Percentiles rank a stretch among this genome's conserved stretches.
phyloP scores from a whole-genome alignment of 2,888 invertebrate species.

The Melolontha melolontha region DNA sequence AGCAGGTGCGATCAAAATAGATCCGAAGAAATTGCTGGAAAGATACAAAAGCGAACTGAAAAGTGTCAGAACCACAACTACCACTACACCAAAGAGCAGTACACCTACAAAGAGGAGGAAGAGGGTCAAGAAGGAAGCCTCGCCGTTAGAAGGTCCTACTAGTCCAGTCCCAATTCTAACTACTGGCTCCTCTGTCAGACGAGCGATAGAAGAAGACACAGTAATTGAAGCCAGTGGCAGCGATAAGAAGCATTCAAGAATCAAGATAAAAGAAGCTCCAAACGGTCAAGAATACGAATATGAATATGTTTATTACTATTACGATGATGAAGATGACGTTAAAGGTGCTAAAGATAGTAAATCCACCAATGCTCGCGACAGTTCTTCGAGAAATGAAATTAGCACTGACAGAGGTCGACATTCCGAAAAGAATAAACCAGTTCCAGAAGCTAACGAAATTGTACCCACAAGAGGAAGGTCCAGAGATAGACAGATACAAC shows the following conservation, averaged over 20 bases:
- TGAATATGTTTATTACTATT: constrained; percentile 92
- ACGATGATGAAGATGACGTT: constrained; percentile 81
- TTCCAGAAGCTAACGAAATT: constrained; percentile 77
- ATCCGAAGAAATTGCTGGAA: constrained; percentile 59
- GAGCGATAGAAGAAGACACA: constrained; percentile 54
- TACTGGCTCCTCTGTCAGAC: constrained; percentile 62
- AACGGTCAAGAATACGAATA: constrained; percentile 93
- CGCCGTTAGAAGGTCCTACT: constrained; percentile 59
- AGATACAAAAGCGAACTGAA: constrained; percentile 59
- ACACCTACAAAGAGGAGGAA: constrained; percentile 59
- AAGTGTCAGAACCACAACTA: constrained; percentile 52
- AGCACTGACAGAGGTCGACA: constrained; percentile 58
- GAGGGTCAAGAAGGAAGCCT: constrained; percentile 57
- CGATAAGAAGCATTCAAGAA: constrained; percentile 77
- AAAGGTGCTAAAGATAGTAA: constrained; percentile 60
- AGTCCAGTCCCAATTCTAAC: constrained; percentile 71
- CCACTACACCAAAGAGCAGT: constrained; percentile 58
- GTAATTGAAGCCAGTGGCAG: constrained; percentile 73
- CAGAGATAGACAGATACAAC: constrained; percentile 62
- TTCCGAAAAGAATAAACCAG: constrained; percentile 56
- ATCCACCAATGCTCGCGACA: constrained; percentile 71
- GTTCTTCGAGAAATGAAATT: constrained; percentile 69
- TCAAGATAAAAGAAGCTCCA: constrained; percentile 88
- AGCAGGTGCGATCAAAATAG: constrained; percentile 63
- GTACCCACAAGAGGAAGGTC: constrained; percentile 68